These are phyloP conservation scores for Galerucella nymphaeae DNA, from an alignment of 2,888 invertebrate species.

Conservation along the genomic window DNA sequence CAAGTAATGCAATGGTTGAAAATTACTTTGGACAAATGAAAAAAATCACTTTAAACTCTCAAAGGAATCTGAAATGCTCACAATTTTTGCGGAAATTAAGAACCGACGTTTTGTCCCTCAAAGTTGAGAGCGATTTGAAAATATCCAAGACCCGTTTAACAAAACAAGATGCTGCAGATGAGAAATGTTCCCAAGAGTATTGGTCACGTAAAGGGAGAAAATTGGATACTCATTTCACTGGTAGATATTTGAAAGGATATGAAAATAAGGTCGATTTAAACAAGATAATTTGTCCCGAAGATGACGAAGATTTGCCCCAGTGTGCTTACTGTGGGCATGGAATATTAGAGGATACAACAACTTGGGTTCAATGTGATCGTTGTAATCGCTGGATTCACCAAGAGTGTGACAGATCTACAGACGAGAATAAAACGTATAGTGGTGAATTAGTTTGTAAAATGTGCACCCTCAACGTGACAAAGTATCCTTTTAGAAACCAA, in stretches of 20 bases:
- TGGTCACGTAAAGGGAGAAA: not conserved
- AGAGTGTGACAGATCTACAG: slow-evolving; percentile 13
- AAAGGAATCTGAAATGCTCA: too few relatives aligned
- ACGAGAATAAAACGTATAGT: too few relatives aligned
- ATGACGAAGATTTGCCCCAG: slow-evolving; percentile 7
- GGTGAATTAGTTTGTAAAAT: too few relatives aligned
- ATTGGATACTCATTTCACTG: slow-evolving; percentile 8
- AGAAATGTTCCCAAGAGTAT: not conserved
- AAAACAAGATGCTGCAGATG: not conserved
- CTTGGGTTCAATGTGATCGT: slow-evolving; percentile 31
- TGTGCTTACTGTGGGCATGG: slow-evolving; percentile 32
- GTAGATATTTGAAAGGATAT: not conserved
- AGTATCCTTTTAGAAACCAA: not conserved
- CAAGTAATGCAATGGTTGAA: too few relatives aligned
- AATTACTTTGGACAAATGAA: too few relatives aligned
- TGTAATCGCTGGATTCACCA: slow-evolving; percentile 34
- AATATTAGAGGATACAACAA: slow-evolving; percentile 16
- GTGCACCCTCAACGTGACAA: not conserved
- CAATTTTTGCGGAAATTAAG: too few relatives aligned
- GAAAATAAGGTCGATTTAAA: not conserved
- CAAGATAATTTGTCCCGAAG: too few relatives aligned
- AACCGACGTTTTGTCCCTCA: too few relatives aligned
- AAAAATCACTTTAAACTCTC: too few relatives aligned
- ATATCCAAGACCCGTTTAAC: slow-evolving; percentile 5
- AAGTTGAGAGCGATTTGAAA: too few relatives aligned